phyloP scores from a whole-genome alignment of 1,140 invertebrate genomes.

The Apis dorsata region DNA sequence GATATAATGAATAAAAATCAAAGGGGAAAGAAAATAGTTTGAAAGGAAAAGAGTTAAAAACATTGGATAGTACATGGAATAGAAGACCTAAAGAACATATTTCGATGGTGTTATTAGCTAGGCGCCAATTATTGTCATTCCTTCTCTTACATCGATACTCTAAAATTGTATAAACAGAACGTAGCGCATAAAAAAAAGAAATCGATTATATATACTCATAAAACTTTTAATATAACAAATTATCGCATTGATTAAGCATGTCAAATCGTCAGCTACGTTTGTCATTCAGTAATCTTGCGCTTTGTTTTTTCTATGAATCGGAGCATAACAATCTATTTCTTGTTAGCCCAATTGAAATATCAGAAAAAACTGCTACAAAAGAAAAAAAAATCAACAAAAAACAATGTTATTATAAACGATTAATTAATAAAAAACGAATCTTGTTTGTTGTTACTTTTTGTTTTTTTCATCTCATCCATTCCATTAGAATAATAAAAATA shows the following conservation, averaged over 20 bases:
- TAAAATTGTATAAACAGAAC: slow-evolving; percentile 56
- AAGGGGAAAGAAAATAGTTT: neutral
- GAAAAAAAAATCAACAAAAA: slow-evolving; percentile 59
- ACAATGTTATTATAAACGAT: slow-evolving; percentile 77
- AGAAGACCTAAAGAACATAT: slow-evolving; percentile 40
- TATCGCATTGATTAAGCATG: slow-evolving; percentile 62
- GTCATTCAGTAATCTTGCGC: slow-evolving; percentile 70
- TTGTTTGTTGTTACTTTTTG: slow-evolving; percentile 76
- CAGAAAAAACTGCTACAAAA: slow-evolving; percentile 55
- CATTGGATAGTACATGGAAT: slow-evolving; percentile 18
- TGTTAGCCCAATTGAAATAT: slow-evolving; percentile 64
- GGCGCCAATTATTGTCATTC: slow-evolving; percentile 59
- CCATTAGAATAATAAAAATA: neutral
- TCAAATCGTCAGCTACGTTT: slow-evolving; percentile 70
- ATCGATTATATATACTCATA: slow-evolving; percentile 59
- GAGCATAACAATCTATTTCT: slow-evolving; percentile 60
- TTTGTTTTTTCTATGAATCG: slow-evolving; percentile 74
- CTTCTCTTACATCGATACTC: slow-evolving; percentile 56
- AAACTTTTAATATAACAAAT: slow-evolving; percentile 62
- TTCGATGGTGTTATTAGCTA: slow-evolving; percentile 54
- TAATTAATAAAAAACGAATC: slow-evolving; percentile 76
- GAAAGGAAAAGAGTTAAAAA: slow-evolving; percentile 22
- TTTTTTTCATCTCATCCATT: slow-evolving; percentile 53
- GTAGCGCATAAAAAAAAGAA: slow-evolving; percentile 54
- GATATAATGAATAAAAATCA: neutral